Evolutionary conservation across 2,797 vertebrate species (phyloP).

Genomic region (Arctocebus calabarensis): DNA sequence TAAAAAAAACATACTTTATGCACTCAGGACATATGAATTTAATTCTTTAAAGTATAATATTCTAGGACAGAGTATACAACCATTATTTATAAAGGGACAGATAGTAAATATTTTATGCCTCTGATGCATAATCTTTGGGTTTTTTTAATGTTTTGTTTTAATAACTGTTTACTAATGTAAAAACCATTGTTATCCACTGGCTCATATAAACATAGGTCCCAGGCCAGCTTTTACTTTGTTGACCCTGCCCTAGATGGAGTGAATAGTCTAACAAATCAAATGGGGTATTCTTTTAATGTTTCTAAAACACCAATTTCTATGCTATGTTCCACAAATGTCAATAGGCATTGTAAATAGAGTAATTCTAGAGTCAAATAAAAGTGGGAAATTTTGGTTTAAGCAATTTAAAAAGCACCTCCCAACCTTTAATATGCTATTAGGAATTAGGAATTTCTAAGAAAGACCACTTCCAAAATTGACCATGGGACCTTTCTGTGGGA

Average conservation of each 20-base stretch:
- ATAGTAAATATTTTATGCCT: background rate
- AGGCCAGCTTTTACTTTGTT: background rate
- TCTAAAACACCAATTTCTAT: background rate
- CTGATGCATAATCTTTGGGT: background rate
- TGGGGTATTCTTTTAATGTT: background rate
- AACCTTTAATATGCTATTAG: background rate
- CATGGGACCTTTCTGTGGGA: background rate
- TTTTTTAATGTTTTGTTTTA: background rate
- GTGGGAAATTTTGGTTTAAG: background rate
- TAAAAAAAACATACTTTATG: background rate
- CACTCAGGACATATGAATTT: background rate
- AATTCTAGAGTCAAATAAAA: background rate
- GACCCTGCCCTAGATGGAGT: background rate
- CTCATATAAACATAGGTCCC: background rate
- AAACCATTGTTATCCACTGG: background rate
- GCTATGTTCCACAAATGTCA: background rate
- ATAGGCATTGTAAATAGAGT: background rate
- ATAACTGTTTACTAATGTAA: background rate
- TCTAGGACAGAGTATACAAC: background rate
- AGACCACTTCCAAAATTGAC: background rate
- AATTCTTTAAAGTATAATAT: background rate
- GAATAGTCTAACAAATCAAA: background rate
- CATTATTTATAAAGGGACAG: background rate
- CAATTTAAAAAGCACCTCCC: background rate
- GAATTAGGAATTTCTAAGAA: background rate